phyloP scores from a whole-genome alignment of 2,888 invertebrate species.

The Heliconius aoede region DNA sequence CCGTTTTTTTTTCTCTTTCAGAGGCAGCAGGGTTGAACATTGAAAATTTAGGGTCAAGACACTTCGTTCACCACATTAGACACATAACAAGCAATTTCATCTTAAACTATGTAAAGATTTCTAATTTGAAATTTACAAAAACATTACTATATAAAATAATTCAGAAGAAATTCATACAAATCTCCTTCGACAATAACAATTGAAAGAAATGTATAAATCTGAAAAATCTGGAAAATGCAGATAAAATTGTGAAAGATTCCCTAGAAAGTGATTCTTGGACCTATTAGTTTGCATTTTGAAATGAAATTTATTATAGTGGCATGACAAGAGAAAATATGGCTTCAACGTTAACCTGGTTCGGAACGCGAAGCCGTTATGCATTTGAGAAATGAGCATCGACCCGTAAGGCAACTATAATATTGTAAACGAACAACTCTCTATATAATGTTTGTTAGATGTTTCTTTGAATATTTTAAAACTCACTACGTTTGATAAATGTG shows the following conservation, averaged over 20 bases:
- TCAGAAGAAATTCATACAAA: background rate
- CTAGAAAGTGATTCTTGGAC: conserved; percentile 23
- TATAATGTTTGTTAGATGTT: background rate
- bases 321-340: conserved; percentile 49
- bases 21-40: background rate
- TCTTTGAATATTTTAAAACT: no score
- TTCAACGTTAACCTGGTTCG: conserved; percentile 48
- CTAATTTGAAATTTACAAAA: background rate
- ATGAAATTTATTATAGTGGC: conserved; percentile 44
- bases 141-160: background rate
- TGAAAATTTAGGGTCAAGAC: background rate
- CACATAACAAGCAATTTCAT: no score
- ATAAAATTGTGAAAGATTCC: conserved; percentile 36
- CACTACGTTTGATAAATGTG: no score
- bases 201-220: conserved; percentile 26
- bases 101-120: background rate
- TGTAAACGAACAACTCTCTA: background rate
- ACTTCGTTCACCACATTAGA: background rate
- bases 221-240: conserved; percentile 30
- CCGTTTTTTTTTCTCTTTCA: background rate
- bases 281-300: conserved; percentile 36
- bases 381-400: conserved; percentile 41
- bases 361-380: conserved; percentile 36
- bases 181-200: background rate
- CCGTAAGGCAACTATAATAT: conserved; percentile 18